Conservation (phyloP, 2,113 vertebrate species). For the Heptranchias perlo region DNA sequence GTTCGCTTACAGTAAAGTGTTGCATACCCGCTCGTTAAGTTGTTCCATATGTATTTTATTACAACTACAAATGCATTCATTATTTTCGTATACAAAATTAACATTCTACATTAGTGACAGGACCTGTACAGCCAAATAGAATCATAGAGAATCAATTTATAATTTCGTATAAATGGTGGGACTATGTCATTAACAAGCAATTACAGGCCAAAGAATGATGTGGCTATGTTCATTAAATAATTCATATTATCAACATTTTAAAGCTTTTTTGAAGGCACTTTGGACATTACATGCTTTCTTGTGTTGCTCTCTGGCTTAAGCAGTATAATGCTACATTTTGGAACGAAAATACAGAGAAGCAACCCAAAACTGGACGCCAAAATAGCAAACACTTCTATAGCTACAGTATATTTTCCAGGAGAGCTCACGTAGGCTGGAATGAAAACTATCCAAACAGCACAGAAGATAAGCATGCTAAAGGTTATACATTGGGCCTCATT, state of each 20-base stretch:
- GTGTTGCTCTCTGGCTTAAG: conserved; percentile 21
- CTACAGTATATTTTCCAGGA: neutral
- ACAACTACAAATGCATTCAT: too few relatives aligned
- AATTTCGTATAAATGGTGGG: neutral
- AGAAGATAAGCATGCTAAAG: conserved; percentile 3
- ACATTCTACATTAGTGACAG: too few relatives aligned
- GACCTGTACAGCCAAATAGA: too few relatives aligned
- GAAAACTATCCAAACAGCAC: neutral
- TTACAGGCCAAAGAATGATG: neutral
- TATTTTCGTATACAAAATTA: too few relatives aligned
- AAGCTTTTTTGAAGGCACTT: neutral
- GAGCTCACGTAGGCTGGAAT: conserved; percentile 6
- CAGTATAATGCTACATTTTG: neutral
- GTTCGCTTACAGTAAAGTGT: too few relatives aligned
- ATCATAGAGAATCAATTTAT: too few relatives aligned
- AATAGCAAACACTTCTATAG: conserved; percentile 1
- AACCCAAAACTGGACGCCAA: neutral
- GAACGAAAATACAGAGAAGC: conserved; percentile 7
- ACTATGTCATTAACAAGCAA: neutral
- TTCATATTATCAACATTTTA: neutral
- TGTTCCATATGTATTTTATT: too few relatives aligned
- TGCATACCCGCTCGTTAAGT: too few relatives aligned
- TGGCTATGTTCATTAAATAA: neutral
- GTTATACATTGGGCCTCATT: conserved; percentile 4
- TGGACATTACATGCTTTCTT: neutral